Evolutionary conservation across 2,888 invertebrate genomes (phyloP).

Genomic region (Leucoma salicis): DNA sequence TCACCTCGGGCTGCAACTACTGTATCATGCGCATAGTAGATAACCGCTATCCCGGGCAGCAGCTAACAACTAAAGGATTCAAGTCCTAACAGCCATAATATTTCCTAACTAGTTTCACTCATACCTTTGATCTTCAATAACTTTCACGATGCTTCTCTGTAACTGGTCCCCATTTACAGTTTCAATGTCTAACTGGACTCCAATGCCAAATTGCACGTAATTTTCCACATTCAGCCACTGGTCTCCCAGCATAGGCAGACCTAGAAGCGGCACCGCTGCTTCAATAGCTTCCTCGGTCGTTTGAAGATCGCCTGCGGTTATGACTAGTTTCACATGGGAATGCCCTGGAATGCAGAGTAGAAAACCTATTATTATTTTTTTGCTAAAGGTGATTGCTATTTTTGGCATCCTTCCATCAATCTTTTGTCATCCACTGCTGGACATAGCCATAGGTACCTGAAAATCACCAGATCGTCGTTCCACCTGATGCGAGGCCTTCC

Average conservation of each 20-base stretch:
- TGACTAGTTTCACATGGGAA: conserved; percentile 21
- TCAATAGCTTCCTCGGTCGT: conserved; percentile 22
- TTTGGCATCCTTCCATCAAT: not conserved
- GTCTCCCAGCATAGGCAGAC: conserved; percentile 14
- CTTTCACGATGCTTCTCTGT: conserved; percentile 2
- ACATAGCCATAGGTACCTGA: too few relatives aligned
- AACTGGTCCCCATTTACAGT: not conserved
- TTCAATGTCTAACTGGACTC: conserved; percentile 4
- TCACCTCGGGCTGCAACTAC: too few relatives aligned
- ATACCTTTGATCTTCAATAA: conserved; percentile 8
- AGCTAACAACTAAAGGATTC: too few relatives aligned
- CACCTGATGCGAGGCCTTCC: too few relatives aligned
- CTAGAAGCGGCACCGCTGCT: conserved; percentile 19
- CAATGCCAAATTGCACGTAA: conserved; percentile 7
- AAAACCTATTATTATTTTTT: not conserved
- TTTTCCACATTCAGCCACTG: conserved; percentile 18
- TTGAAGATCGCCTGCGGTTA: conserved; percentile 23
- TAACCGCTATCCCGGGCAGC: too few relatives aligned
- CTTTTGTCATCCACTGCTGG: not conserved
- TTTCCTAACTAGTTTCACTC: too few relatives aligned
- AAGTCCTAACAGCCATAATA: too few relatives aligned
- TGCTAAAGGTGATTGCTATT: not conserved
- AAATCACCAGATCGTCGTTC: too few relatives aligned
- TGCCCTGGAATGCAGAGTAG: conserved; percentile 8
- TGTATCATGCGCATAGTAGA: too few relatives aligned